Percentiles rank a stretch among this genome's conserved stretches.
Evolutionary conservation across 2,113 vertebrate genomes (phyloP).

Genomic region (Forbesichthys agassizii): DNA sequence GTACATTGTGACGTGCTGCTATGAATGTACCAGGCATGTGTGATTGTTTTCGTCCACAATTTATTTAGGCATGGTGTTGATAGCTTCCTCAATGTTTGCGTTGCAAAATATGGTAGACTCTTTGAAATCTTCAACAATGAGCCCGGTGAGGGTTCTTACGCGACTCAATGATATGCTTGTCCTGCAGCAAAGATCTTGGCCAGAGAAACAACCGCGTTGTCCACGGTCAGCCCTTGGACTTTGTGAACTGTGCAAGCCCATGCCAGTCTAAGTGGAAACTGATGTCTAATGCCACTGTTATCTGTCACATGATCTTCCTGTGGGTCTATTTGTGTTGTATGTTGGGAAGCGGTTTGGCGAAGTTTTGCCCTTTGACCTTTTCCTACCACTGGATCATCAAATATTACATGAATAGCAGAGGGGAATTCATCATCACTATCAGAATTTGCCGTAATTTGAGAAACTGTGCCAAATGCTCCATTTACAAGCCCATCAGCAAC

Average conservation of each 20-base stretch:
- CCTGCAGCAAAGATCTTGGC: conserved; percentile 26
- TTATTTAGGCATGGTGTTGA: not conserved
- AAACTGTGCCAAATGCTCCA: conserved; percentile 21
- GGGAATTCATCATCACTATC: conserved; percentile 1
- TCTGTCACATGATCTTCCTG: too few relatives aligned
- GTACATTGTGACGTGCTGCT: conserved; percentile 17
- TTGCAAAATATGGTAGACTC: not conserved
- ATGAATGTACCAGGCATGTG: conserved; percentile 7
- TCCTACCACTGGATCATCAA: conserved; percentile 19
- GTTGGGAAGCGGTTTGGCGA: too few relatives aligned
- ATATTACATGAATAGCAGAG: conserved; percentile 3
- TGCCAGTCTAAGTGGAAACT: conserved; percentile 1
- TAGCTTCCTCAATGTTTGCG: not conserved
- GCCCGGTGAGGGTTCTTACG: not conserved
- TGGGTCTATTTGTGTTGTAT: too few relatives aligned
- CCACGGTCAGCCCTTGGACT: conserved; percentile 22
- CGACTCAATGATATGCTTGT: conserved; percentile 21
- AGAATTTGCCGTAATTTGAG: not conserved
- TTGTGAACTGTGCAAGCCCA: conserved; percentile 25
- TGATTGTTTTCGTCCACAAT: not conserved
- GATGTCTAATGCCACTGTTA: not conserved
- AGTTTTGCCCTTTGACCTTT: conserved; percentile 6
- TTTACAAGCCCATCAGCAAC: conserved; percentile 26
- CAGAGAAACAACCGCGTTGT: conserved; percentile 22
- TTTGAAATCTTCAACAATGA: not conserved